Percentiles rank a stretch among this genome's conserved stretches.
These are phyloP conservation scores for Lophius americanus DNA, from an alignment of 2,797 vertebrate genomes.

Conservation along the genomic window DNA sequence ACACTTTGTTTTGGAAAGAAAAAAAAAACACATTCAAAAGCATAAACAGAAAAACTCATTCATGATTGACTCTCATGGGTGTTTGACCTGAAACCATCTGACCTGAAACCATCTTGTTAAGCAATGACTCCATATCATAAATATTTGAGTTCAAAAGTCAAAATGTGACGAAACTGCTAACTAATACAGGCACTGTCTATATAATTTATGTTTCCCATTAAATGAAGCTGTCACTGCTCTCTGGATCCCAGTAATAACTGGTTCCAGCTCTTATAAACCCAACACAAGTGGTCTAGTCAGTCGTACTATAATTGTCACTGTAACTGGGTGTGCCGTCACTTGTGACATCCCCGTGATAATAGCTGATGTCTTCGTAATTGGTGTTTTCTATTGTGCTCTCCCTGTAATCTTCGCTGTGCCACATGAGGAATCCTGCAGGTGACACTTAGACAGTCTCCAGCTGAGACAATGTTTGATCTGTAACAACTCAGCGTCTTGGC, in stretches of 20 bases:
- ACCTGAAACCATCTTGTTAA: background rate
- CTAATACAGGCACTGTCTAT: conserved; percentile 26
- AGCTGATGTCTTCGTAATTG: conserved; percentile 56
- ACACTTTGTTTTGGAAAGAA: too few relatives aligned
- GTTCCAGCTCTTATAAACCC: conserved; percentile 26
- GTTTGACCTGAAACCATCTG: background rate
- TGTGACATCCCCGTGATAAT: conserved; percentile 55
- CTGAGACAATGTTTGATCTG: conserved; percentile 53
- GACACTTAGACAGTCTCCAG: conserved; percentile 46
- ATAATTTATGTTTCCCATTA: conserved; percentile 47
- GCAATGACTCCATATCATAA: background rate
- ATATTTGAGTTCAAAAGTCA: conserved; percentile 18
- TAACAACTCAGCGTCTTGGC: conserved; percentile 8
- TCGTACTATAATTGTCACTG: conserved; percentile 44
- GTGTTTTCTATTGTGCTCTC: conserved; percentile 53
- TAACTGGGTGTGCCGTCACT: conserved; percentile 45
- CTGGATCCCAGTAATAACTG: conserved; percentile 52
- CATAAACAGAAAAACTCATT: background rate
- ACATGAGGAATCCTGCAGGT: conserved; percentile 27
- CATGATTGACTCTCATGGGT: background rate
- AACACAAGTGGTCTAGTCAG: conserved; percentile 40
- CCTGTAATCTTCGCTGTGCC: conserved; percentile 53
- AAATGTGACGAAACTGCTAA: conserved; percentile 30
- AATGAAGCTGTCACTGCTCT: conserved; percentile 48
- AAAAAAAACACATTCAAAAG: too few relatives aligned